Percentiles rank a stretch among this genome's conserved stretches.
Conservation (phyloP, 1,140 invertebrate species). For the Pissodes strobi region DNA sequence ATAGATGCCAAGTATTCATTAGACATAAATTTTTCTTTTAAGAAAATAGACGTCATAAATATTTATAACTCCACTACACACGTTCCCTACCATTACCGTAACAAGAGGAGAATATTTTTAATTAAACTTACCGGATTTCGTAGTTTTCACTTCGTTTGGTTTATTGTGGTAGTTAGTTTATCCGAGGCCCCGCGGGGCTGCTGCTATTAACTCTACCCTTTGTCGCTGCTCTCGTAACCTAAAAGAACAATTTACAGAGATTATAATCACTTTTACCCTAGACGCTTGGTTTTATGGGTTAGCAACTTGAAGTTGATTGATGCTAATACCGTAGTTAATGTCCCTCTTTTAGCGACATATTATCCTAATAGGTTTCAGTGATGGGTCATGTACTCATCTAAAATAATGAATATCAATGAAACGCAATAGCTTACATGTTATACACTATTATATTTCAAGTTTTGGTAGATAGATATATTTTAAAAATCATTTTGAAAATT, state of each 20-base stretch:
- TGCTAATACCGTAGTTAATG: no score
- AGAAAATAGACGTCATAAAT: no score
- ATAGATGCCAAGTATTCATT: no score
- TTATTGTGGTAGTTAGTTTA: constrained; percentile 23
- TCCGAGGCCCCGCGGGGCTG: constrained; percentile 39
- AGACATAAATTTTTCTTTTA: no score
- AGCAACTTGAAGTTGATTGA: constrained; percentile 2
- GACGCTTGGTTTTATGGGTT: constrained; percentile 1
- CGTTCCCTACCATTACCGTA: background rate
- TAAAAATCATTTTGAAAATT: no score
- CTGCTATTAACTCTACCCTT: constrained; percentile 32
- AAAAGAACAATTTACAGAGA: constrained; percentile 29
- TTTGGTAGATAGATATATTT: no score
- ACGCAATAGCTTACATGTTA: no score
- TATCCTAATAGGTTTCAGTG: no score
- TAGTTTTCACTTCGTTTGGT: constrained; percentile 17
- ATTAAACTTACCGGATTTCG: constrained; percentile 19
- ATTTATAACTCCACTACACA: background rate
- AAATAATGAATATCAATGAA: no score
- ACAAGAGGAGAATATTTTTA: background rate
- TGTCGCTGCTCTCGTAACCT: constrained; percentile 30
- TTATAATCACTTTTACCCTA: constrained; percentile 22
- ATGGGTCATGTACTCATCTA: no score
- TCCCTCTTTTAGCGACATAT: no score
- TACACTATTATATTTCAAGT: no score